phyloP scores from a whole-genome alignment of 2,888 invertebrate species.

The Pristionchus arcanus region DNA sequence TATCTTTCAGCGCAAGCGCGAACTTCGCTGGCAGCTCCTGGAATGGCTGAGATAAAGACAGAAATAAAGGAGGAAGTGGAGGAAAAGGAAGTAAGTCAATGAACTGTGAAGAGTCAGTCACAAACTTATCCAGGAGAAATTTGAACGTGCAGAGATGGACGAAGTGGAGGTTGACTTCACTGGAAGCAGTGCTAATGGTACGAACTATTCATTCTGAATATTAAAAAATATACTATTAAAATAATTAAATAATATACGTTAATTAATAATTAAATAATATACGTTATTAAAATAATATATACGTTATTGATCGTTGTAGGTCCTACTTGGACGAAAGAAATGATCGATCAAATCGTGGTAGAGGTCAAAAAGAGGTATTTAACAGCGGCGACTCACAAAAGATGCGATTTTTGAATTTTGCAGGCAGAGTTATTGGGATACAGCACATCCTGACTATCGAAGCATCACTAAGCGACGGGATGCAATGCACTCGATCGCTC shows the following conservation, averaged over 20 bases:
- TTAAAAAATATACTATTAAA: too few species aligned
- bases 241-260: too few species aligned
- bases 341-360: constrained; percentile 32
- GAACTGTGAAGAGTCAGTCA: neutral
- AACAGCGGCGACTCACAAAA: neutral
- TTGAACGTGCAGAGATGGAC: constrained; percentile 21
- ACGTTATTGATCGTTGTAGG: constrained; percentile 10
- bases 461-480: constrained; percentile 45
- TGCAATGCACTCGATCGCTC: neutral
- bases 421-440: constrained; percentile 42
- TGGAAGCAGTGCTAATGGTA: constrained; percentile 14
- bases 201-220: neutral
- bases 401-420: neutral
- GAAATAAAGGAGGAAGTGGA: neutral
- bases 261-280: too few species aligned
- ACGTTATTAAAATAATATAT: too few species aligned
- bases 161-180: constrained; percentile 35
- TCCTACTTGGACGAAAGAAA: constrained; percentile 40
- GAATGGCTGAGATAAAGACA: neutral
- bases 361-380: constrained; percentile 46
- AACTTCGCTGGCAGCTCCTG: neutral
- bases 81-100: neutral
- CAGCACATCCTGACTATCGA: constrained; percentile 17
- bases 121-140: neutral
- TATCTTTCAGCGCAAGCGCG: neutral